Base-by-base conservation (phyloP, 2,113 vertebrate genomes). In the Oryzias celebensis region DNA sequence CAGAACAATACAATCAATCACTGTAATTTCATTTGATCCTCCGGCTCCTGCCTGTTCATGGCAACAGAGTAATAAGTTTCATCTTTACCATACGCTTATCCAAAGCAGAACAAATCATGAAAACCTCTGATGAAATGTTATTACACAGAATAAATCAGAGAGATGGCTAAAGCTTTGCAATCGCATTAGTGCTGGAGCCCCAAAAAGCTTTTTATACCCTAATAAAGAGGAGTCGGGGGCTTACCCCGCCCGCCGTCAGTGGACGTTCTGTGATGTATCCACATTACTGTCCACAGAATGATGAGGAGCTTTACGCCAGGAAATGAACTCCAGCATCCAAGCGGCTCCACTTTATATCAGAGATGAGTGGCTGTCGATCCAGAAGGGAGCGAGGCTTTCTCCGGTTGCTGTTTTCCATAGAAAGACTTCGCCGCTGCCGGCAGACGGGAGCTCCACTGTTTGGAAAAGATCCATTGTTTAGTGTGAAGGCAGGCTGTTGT, bases 1-100 rank as follows among this genome's bases (percentile, higher is more conserved):
- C 89, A 90, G 86, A 89, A 90, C 89, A 91, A 87, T 91, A 88
- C 85, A 90, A 92, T 92, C 91, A 89, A 91, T 92, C 91, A 90
- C 82, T 75, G 72, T 91, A 90, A 92, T 92, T 90, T 92, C 79
- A 92, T 92, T 92, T 90, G 83, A 91, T 90, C 88, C 86, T 88
- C 86, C 82, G 82, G 90, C 81, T 88, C 79, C 90, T 88, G 87
- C 88, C 89, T 92, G 87, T 91, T 91, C 90, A 90, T 87, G 81
- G 83, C 84, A 80, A 82, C 78, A 77, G 83, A 84, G 86, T 91
- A 90, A 91, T 91, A 90, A 83, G 89, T 92, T 91, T 88, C 91
- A 90, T 91, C 89, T 91, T 89, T 86, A 91, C 89, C 87, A 84
- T 80, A 77, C 72, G 83, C 88, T 84, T 84, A 90, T 91, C 81